Base-by-base conservation (phyloP, 2,113 vertebrate species). In the Apaloderma vittatum region DNA sequence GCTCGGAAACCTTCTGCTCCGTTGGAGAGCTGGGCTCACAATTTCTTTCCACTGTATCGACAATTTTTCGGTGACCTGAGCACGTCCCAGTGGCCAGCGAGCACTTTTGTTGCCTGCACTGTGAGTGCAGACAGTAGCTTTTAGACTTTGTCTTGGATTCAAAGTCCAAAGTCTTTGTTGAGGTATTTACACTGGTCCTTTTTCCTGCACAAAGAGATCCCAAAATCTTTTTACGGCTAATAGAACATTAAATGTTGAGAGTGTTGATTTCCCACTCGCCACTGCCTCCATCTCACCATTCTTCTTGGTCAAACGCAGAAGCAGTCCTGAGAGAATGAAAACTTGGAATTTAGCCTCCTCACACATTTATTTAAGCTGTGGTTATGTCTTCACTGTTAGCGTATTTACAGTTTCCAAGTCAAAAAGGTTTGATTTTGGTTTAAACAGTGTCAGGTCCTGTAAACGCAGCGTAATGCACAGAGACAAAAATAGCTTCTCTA, bases 91-190 rank as follows among this genome's bases (percentile, higher is more conserved):
- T 3, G 70, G 75, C 48, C 68, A 34, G 72, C 74, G 68, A 52
- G 65, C 40, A 12, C 29, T 94, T 75, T 21, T 15, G 3, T n/a
- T 82, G 27, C 51, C 24, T 34, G 29, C 23, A 15, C 4, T 48
- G 17, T 29, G 81, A 88, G 40, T 27, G 34, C 75, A 80, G 77
- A 20, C 12, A 76, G 81, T 11, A 83, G 37, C 30, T 58, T 93
- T 90, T 65, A 26, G 61, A 81, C 70, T 89, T 92, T 81, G 73
- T 85, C 91, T 95, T 95, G 88, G 87, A 81, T 75, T 88, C 68
- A 70, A 84, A 92, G 88, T 89, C 5, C 61, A 78, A 49, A 34
- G 30, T 84, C 75, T 81, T 81, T 6, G 3, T 67, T 1, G 5
- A 57, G 32, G 23, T 26, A 22, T 84, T 86, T 88, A 54, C 49